Evolutionary conservation across 2,113 vertebrate genomes (phyloP), one percentile per base, ranked within the genome.

Genomic region (Mustela nigripes): DNA sequence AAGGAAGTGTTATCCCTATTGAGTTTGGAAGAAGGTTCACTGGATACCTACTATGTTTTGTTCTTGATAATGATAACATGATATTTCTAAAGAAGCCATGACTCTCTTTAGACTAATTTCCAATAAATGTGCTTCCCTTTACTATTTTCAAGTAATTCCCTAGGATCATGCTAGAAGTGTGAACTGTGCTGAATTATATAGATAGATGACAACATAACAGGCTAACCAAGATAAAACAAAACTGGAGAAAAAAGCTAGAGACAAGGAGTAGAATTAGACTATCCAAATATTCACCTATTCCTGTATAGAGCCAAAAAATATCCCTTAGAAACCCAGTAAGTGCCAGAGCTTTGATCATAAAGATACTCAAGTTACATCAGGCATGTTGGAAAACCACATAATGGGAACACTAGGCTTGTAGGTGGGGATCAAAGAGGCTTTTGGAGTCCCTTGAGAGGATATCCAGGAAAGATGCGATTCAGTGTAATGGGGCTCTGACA

Each of bases 401-500:
- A 3, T 22, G 7, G 14, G 36, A 36, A 0, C 15, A 33, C 24
- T 45, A 67, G 42, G 36, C n/a, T 69, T 14, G 0, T n/a, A 60
- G 14, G 22, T n/a, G 14, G 8, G 1, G 0, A 1, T 48, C 0
- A 11, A 16, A 48, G 28, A 62, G 45, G 11, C 12, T 73, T 2
- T 6, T n/a, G 58, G 24, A 31, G 21, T 15, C 4, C 60, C 5
- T 28, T 50, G 33, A n/a, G 9, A 48, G 5, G 19, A 58, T 39
- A 4, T 56, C 50, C 50, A 69, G 42, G 31, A 36, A 80, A 76
- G 4, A 15, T 18, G 33, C 6, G 4, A 45, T 11, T 60, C 3
- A 22, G 19, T 42, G 0, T 69, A 19, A n/a, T 24, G 7, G 14
- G n/a, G 3, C 0, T 5, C 5, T 8, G 24, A 7, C 5, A 19